phyloP scores from a whole-genome alignment of 2,113 vertebrate species.

The Pelmatolapia mariae region DNA sequence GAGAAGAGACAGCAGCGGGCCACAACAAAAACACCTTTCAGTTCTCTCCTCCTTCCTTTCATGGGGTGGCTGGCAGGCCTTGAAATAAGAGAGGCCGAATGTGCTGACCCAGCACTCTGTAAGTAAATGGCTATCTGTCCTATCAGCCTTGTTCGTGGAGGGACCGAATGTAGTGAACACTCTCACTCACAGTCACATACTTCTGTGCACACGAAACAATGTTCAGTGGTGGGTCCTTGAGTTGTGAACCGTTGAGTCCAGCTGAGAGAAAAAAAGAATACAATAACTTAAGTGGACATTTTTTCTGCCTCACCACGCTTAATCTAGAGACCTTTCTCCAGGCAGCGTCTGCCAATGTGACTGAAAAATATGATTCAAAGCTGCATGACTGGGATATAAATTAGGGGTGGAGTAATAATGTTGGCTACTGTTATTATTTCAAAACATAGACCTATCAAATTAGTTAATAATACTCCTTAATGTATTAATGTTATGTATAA shows the following conservation, averaged over 20 bases:
- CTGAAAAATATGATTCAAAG: background rate
- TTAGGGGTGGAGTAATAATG: background rate
- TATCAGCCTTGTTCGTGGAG: constrained; percentile 11
- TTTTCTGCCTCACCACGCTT: background rate
- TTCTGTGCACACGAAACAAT: background rate
- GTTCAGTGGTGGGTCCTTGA: background rate
- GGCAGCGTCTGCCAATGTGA: background rate
- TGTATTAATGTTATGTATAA: background rate
- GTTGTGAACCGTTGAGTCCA: background rate
- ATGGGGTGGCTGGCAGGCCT: constrained; percentile 3
- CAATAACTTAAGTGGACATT: background rate
- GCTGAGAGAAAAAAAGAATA: background rate
- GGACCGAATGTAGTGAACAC: background rate
- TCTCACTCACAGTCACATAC: background rate
- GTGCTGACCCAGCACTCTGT: constrained; percentile 49
- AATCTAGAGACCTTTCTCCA: background rate
- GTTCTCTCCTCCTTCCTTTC: background rate
- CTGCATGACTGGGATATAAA: background rate
- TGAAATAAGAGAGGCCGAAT: constrained; percentile 42
- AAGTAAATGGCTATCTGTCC: constrained; percentile 49
- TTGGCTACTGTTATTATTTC: background rate
- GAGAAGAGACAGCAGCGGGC: background rate
- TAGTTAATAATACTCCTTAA: background rate
- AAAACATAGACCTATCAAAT: background rate
- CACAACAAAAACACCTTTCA: constrained; percentile 50